Base-by-base conservation (phyloP, 2,113 vertebrate species). In the Gadus macrocephalus region DNA sequence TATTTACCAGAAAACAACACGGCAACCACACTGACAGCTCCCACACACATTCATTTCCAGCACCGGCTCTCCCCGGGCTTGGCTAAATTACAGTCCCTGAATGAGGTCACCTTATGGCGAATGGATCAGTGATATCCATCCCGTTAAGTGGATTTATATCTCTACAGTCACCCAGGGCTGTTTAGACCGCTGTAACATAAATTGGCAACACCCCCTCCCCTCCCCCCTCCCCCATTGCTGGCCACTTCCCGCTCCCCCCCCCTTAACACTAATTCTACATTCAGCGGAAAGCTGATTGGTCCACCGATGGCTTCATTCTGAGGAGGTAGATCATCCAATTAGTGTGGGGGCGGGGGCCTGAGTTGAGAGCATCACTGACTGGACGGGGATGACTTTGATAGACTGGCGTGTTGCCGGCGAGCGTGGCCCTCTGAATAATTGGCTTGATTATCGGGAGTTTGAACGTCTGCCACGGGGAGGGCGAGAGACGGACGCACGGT, bases 91-190 rank as follows among this genome's bases (percentile, higher is more conserved):
- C 73, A 78, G 25, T 64, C 68, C 15, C 74, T 78, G 78, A 73
- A 85, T 85, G 81, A 80, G 79, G 81, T 87, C 85, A 85, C 78
- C 55, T 85, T 81, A 82, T 68, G 58, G 79, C 67, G 78, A 84
- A 88, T 81, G 79, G 82, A 83, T 73, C 78, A 64, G 78, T 82
- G 82, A 86, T 83, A 85, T 79, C 70, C 67, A 77, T 71, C 19
- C 77, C 69, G 75, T 78, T 69, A 66, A 71, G 55, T 78, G 74
- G 70, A 78, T 76, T 74, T 31, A 8, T 61, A 66, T 61, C 49
- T 68, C 31, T 15, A 6, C 4, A 64, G 62, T 59, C 42, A 17
- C 69, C 68, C 73, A 53, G 25, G 67, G 72, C 68, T 84, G 55
- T 74, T 83, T 72, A 80, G 69, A 64, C 59, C 15, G 15, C 53